A percentile compares a stretch with the other conserved stretches of the same genome.
phyloP scores from a whole-genome alignment of 37 sponge, comb jelly and placozoan genomes.

The Amphimedon queenslandica region DNA sequence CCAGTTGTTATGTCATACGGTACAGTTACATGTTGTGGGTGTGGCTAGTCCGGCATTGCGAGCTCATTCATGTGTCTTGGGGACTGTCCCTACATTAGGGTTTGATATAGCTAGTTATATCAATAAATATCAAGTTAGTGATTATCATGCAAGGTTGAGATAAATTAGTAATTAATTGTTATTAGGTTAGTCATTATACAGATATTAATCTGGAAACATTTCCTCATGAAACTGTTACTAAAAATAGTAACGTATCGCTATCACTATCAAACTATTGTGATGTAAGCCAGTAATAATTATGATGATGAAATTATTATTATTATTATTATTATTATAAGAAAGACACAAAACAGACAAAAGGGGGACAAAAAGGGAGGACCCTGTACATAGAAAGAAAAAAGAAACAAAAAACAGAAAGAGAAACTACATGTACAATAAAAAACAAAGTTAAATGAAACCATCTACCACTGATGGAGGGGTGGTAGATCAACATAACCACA shows the following conservation, averaged over 20 bases:
- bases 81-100: slow-evolving; percentile 59
- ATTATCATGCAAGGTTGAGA: background rate
- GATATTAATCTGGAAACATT: slow-evolving; percentile 42
- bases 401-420: too few species aligned
- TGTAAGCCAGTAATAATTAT: background rate
- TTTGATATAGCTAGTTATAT: slow-evolving; percentile 60
- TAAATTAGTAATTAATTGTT: background rate
- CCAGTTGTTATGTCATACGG: background rate
- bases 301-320: background rate
- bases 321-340: too few species aligned
- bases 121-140: slow-evolving; percentile 56
- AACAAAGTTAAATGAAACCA: too few species aligned
- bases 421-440: too few species aligned
- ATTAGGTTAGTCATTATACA: slow-evolving; percentile 43
- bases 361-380: too few species aligned
- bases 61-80: slow-evolving; percentile 50
- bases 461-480: too few species aligned
- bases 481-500: too few species aligned
- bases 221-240: slow-evolving; percentile 24
- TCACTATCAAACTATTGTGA: background rate
- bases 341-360: too few species aligned
- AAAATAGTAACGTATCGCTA: slow-evolving; percentile 6
- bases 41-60: slow-evolving; percentile 48
- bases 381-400: too few species aligned
- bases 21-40: background rate